Evolutionary conservation across 2,113 vertebrate genomes (phyloP).

Genomic region (Nibea coibor): DNA sequence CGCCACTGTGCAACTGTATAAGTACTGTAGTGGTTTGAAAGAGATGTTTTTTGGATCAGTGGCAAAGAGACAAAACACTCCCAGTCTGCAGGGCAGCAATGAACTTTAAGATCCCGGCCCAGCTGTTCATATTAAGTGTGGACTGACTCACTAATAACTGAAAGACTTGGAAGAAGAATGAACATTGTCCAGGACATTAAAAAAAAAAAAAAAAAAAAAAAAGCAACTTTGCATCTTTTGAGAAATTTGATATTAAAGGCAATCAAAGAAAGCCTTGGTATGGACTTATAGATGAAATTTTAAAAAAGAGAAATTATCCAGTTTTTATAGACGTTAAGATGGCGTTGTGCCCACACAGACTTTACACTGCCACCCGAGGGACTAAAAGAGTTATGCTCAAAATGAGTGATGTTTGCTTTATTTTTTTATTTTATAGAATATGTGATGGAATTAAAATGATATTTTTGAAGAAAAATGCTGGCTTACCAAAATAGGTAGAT

Average conservation of each 20-base stretch:
- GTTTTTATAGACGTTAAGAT: conserved; percentile 67
- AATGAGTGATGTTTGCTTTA: conserved; percentile 72
- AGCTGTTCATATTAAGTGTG: conserved; percentile 15
- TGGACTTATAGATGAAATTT: conserved; percentile 36
- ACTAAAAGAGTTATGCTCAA: conserved; percentile 69
- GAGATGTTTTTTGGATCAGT: conserved; percentile 2
- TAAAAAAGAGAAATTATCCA: conserved; percentile 36
- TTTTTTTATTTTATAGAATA: conserved; percentile 80
- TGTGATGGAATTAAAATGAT: conserved; percentile 57
- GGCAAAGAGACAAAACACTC: not conserved
- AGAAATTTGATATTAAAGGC: conserved; percentile 40
- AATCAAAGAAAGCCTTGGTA: conserved; percentile 11
- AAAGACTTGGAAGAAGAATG: conserved; percentile 5
- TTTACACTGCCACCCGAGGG: conserved; percentile 79
- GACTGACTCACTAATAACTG: conserved; percentile 10
- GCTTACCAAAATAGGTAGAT: conserved; percentile 72
- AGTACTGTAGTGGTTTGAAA: conserved; percentile 12
- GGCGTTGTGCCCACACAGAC: conserved; percentile 71
- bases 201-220: conserved; percentile 16
- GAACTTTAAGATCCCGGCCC: conserved; percentile 12
- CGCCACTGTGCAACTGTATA: not conserved
- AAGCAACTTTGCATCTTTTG: conserved; percentile 17
- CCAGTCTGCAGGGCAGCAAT: conserved; percentile 1
- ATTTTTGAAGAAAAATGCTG: conserved; percentile 82
- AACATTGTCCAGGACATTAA: not conserved